Evolutionary conservation across 2,113 vertebrate species (phyloP).

Genomic region (Catharus minimus): DNA sequence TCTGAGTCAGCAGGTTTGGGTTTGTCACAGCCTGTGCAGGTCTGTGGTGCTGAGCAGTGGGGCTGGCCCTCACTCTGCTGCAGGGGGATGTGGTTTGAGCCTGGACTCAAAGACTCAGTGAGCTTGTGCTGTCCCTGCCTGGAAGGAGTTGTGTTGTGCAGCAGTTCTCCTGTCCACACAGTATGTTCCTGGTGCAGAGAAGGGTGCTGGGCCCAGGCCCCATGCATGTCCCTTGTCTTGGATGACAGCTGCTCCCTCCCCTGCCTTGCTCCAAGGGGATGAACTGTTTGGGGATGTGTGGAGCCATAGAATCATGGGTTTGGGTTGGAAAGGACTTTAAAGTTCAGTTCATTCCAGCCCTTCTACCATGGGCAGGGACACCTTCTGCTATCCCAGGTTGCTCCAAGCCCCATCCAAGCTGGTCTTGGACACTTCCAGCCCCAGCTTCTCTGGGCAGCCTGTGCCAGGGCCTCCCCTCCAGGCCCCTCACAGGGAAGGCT

Average conservation of each 20-base stretch:
- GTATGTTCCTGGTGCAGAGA: rapidly evolving
- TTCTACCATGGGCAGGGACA: background rate
- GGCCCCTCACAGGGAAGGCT: background rate
- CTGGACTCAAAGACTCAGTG: rapidly evolving
- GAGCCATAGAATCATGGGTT: background rate
- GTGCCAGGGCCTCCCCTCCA: background rate
- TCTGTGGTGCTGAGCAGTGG: background rate
- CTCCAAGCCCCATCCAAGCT: rapidly evolving
- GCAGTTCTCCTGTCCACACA: background rate
- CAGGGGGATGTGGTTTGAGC: rapidly evolving
- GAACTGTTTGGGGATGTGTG: background rate
- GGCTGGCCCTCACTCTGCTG: background rate
- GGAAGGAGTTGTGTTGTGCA: background rate
- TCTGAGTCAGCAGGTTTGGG: conserved; percentile 55
- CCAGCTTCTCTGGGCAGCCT: background rate
- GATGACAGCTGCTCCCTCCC: background rate
- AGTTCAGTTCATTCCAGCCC: background rate
- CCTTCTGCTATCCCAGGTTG: background rate
- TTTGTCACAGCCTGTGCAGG: background rate
- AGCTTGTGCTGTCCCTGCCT: background rate
- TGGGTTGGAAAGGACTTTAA: background rate
- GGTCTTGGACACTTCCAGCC: background rate
- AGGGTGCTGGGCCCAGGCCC: background rate
- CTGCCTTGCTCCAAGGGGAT: background rate
- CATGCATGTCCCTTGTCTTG: background rate